Percentiles rank a stretch among this genome's conserved stretches.
Conservation (phyloP, 1,140 invertebrate genomes). For the Drosophila pseudoananassae region DNA sequence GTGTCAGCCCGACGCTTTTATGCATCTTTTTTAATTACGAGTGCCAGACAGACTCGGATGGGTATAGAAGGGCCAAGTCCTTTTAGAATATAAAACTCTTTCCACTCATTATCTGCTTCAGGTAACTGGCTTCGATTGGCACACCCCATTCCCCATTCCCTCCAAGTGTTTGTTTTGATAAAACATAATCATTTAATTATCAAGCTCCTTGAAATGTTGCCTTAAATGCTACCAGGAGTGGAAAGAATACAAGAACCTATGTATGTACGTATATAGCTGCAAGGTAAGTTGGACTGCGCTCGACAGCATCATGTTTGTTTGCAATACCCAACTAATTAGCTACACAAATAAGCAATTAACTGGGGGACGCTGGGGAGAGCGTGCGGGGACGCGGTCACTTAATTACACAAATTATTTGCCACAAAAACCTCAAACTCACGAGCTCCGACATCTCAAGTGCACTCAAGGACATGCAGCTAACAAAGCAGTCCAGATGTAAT, state of each 20-base stretch:
- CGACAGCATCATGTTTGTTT: slow-evolving; percentile 36
- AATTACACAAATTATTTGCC: slow-evolving; percentile 63
- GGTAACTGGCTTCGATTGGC: neutral
- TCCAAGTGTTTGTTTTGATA: neutral
- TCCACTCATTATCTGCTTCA: neutral
- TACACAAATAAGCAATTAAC: slow-evolving; percentile 59
- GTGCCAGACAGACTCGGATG: slow-evolving; percentile 27
- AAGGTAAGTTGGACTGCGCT: slow-evolving; percentile 19
- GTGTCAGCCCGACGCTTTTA: slow-evolving; percentile 40
- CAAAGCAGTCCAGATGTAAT: slow-evolving; percentile 41
- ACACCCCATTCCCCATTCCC: neutral
- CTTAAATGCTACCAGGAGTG: neutral
- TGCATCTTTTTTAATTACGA: slow-evolving; percentile 71
- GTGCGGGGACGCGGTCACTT: slow-evolving; percentile 43
- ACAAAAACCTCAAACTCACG: slow-evolving; percentile 47
- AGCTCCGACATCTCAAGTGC: slow-evolving; percentile 34
- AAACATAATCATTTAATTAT: neutral
- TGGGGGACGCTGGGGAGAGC: neutral
- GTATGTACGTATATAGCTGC: neutral
- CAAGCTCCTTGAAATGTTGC: neutral
- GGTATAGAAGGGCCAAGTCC: neutral
- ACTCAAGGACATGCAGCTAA: slow-evolving; percentile 45
- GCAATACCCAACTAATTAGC: slow-evolving; percentile 58
- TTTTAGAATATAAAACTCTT: neutral
- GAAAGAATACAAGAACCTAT: neutral